Evolutionary conservation across 1,140 invertebrate genomes (phyloP).

Genomic region (Drosophila auraria): DNA sequence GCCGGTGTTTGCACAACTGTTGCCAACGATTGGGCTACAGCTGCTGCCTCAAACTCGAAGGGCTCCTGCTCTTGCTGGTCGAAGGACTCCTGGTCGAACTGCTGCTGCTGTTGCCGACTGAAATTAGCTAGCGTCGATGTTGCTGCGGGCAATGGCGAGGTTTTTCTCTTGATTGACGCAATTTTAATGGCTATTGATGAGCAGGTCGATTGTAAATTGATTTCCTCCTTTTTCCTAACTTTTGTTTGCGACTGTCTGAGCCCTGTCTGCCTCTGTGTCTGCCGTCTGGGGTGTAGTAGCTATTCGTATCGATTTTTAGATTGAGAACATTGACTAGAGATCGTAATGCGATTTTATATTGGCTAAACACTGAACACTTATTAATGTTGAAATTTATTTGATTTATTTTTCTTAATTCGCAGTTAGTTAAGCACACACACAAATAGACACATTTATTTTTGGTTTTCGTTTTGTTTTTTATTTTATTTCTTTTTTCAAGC

Average conservation of each 20-base stretch:
- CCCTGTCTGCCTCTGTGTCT: conserved; percentile 30
- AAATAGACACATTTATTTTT: conserved; percentile 45
- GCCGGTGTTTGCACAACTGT: conserved; percentile 42
- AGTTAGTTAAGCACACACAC: conserved; percentile 62
- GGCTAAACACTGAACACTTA: conserved; percentile 62
- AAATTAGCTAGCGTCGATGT: conserved; percentile 69
- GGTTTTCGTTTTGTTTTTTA: background rate
- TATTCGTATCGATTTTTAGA: conserved; percentile 21
- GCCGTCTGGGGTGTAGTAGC: conserved; percentile 8
- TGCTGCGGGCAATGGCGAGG: conserved; percentile 71
- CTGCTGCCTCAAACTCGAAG: conserved; percentile 32
- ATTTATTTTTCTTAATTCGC: conserved; percentile 37
- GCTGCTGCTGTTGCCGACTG: conserved; percentile 45
- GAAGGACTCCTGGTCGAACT: conserved; percentile 14
- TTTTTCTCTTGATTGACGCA: conserved; percentile 84
- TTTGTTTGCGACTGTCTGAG: conserved; percentile 35
- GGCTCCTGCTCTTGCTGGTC: conserved; percentile 26
- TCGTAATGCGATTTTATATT: conserved; percentile 36
- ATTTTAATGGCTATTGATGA: conserved; percentile 77
- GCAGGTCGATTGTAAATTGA: conserved; percentile 61
- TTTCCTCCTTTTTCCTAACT: conserved; percentile 12
- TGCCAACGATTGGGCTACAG: conserved; percentile 48
- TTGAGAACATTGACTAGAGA: conserved; percentile 56
- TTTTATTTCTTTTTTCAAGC: conserved; percentile 37
- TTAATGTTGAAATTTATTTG: conserved; percentile 41